A percentile compares a stretch with the other conserved stretches of the same genome.
Conservation (phyloP, 2,888 invertebrate genomes). For the Torymus aiolomorphi region DNA sequence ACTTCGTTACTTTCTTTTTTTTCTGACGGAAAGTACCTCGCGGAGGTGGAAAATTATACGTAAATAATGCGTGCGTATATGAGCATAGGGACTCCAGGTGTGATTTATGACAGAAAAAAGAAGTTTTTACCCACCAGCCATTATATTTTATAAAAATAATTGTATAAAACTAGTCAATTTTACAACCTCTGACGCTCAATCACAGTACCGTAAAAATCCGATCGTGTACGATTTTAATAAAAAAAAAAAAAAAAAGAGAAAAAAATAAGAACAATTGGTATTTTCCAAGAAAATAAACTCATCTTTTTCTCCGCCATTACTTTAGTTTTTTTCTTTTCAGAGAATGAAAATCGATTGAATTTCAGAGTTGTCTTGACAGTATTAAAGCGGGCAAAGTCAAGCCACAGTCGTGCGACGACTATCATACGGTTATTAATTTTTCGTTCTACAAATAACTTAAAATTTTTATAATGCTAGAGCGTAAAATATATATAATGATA, state of each 20-base stretch:
- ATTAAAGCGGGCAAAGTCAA: constrained; percentile 73
- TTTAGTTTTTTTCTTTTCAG: constrained; percentile 40
- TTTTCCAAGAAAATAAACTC: constrained; percentile 50
- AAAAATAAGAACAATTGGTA: constrained; percentile 37
- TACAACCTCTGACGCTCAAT: constrained; percentile 74
- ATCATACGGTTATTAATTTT: constrained; percentile 37
- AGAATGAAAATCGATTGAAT: constrained; percentile 66
- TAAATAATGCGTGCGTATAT: constrained; percentile 35
- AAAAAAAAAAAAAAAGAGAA: constrained; percentile 28
- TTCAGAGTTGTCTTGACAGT: constrained; percentile 74
- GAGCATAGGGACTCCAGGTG: constrained; percentile 39
- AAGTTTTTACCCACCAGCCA: constrained; percentile 69
- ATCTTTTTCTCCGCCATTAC: constrained; percentile 34
- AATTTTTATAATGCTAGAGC: constrained; percentile 51
- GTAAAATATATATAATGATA: constrained; percentile 49
- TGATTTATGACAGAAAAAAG: constrained; percentile 24
- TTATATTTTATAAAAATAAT: constrained; percentile 74
- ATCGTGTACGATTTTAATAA: constrained; percentile 52
- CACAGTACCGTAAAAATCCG: constrained; percentile 69
- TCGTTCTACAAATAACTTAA: constrained; percentile 46
- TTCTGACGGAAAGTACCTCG: constrained; percentile 42
- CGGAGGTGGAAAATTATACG: constrained; percentile 36
- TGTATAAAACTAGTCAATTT: constrained; percentile 76
- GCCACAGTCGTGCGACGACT: constrained; percentile 69
- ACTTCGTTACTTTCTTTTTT: constrained; percentile 31